Evolutionary conservation across 1,140 invertebrate species (phyloP).

Genomic region (Bombus superbus): DNA sequence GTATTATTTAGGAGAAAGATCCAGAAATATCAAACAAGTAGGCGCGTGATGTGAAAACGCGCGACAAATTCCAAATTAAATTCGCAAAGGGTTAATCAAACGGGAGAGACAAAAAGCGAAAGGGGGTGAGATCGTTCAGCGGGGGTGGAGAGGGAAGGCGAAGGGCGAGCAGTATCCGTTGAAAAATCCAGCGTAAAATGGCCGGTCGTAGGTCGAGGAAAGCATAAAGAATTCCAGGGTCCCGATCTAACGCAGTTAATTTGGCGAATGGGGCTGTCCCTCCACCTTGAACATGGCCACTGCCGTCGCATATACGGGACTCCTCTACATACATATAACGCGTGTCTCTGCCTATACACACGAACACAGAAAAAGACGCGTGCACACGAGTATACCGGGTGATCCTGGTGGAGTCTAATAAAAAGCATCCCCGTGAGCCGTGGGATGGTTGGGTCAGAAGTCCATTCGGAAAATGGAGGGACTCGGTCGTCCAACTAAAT

Average conservation of each 20-base stretch:
- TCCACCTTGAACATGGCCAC: slow-evolving; percentile 76
- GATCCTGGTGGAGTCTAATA: slow-evolving; percentile 81
- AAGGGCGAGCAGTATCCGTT: slow-evolving; percentile 47
- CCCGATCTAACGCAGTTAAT: slow-evolving; percentile 80
- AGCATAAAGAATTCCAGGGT: slow-evolving; percentile 77
- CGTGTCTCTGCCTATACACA: not conserved
- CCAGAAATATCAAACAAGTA: no score
- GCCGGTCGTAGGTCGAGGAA: slow-evolving; percentile 72
- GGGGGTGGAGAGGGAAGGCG: slow-evolving; percentile 10
- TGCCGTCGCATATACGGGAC: slow-evolving; percentile 58
- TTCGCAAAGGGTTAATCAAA: slow-evolving; percentile 48
- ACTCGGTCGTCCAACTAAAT: slow-evolving; percentile 81
- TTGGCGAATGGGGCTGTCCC: slow-evolving; percentile 80
- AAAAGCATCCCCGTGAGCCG: slow-evolving; percentile 79
- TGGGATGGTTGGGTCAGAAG: slow-evolving; percentile 79
- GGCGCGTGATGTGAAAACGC: not conserved
- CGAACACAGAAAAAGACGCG: not conserved
- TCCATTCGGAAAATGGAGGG: slow-evolving; percentile 83
- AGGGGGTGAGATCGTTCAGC: not conserved
- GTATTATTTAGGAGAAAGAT: no score
- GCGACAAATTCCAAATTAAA: not conserved
- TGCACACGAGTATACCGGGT: slow-evolving; percentile 64
- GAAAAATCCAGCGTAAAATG: slow-evolving; percentile 78
- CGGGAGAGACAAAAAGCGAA: slow-evolving; percentile 55
- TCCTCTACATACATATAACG: slow-evolving; percentile 19